Conservation (phyloP, 2,888 invertebrate genomes). For the Orthosia gracilis region DNA sequence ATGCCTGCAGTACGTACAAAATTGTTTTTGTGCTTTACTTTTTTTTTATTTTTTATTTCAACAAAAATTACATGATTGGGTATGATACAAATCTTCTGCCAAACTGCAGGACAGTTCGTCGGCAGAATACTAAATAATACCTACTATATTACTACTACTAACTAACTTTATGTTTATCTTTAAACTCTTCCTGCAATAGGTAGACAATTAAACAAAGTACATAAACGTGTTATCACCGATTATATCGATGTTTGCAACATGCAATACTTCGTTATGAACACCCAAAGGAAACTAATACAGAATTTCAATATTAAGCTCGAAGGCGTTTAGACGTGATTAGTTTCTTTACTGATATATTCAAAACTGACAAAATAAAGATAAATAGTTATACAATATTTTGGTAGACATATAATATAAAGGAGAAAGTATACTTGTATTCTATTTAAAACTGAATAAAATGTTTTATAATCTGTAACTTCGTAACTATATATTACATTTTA, state of each 20-base stretch:
- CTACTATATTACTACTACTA: not conserved
- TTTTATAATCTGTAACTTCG: not conserved
- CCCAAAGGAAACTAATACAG: not conserved
- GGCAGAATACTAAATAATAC: too few species aligned
- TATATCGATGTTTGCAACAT: not conserved
- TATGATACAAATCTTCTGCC: too few species aligned
- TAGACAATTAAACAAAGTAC: slow-evolving; percentile 3
- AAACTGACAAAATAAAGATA: not conserved
- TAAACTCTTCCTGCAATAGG: not conserved
- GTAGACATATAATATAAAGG: too few species aligned
- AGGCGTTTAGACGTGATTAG: not conserved
- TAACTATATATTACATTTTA: too few species aligned
- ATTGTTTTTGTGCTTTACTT: slow-evolving; percentile 21
- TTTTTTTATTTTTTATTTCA: too few species aligned
- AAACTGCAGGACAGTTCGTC: too few species aligned
- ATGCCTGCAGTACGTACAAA: slow-evolving; percentile 8
- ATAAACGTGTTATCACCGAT: not conserved
- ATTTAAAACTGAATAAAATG: not conserved
- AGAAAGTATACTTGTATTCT: too few species aligned
- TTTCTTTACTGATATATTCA: not conserved
- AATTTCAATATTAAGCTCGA: not conserved
- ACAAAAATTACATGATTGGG: too few species aligned
- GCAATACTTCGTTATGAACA: not conserved
- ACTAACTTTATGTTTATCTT: not conserved
- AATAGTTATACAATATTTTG: not conserved